Evolutionary conservation across 2,888 invertebrate genomes (phyloP).

Genomic region (Clitarchus hookeri): DNA sequence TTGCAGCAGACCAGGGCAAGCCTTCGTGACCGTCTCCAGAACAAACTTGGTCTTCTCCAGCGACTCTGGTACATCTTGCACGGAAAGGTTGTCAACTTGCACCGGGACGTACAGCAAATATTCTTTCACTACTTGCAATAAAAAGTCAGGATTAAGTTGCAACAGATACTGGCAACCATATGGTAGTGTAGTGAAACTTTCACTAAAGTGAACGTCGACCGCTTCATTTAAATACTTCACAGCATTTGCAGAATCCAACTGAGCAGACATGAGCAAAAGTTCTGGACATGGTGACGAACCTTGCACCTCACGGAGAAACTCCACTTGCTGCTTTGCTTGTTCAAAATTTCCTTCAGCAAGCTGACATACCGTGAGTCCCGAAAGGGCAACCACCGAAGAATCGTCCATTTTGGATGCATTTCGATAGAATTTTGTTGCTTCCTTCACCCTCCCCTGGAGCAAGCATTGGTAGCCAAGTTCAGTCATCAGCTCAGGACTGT

Average conservation of each 20-base stretch:
- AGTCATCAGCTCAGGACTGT: conserved; percentile 72
- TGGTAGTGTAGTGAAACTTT: conserved; percentile 58
- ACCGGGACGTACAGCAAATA: conserved; percentile 69
- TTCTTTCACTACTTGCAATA: conserved; percentile 77
- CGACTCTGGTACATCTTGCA: conserved; percentile 55
- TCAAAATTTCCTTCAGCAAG: conserved; percentile 71
- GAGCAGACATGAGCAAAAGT: conserved; percentile 70
- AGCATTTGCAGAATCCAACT: conserved; percentile 63
- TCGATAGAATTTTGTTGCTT: conserved; percentile 78
- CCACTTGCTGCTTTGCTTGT: conserved; percentile 77
- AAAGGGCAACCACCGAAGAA: conserved; percentile 76
- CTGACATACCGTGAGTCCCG: conserved; percentile 84
- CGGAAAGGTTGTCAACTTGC: conserved; percentile 47
- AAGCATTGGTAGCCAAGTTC: conserved; percentile 84
- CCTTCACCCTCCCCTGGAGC: conserved; percentile 73
- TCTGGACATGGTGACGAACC: conserved; percentile 70
- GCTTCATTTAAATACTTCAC: conserved; percentile 67
- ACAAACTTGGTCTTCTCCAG: conserved; percentile 67
- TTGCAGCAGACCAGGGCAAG: conserved; percentile 78
- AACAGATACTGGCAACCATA: conserved; percentile 77
- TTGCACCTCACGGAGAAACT: conserved; percentile 56
- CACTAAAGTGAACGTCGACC: conserved; percentile 59
- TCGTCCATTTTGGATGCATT: conserved; percentile 84
- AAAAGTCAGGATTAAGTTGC: conserved; percentile 82
- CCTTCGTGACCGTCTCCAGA: conserved; percentile 72